phyloP scores from a whole-genome alignment of 53 echinoderm and acorn worm species.

The Apostichopus leukothele region DNA sequence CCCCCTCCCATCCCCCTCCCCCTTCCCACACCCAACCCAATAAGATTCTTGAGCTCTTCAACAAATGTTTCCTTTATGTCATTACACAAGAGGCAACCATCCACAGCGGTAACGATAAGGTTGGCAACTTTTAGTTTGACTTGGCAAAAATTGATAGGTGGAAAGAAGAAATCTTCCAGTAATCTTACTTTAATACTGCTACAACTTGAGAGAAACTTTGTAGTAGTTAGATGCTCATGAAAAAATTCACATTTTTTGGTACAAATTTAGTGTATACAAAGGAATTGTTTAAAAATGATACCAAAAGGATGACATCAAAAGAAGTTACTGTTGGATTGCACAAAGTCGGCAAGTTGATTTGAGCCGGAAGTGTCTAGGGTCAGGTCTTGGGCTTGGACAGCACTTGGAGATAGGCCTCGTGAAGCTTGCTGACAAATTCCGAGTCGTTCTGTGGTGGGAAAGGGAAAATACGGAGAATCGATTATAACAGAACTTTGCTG shows the following conservation, averaged over 20 bases:
- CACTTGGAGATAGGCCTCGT: conserved; percentile 57
- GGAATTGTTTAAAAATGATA: background rate
- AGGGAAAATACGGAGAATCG: background rate
- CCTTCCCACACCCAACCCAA: too few relatives aligned
- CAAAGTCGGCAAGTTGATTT: conserved; percentile 2
- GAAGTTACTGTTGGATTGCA: background rate
- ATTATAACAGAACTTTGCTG: too few relatives aligned
- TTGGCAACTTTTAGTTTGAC: too few relatives aligned
- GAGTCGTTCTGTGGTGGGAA: conserved; percentile 61
- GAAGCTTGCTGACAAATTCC: conserved; percentile 66
- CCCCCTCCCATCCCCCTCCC: too few relatives aligned
- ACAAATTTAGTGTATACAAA: background rate
- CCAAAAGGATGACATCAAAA: background rate
- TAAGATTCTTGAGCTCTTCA: too few relatives aligned
- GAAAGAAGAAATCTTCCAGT: too few relatives aligned
- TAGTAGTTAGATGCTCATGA: background rate
- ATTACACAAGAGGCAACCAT: too few relatives aligned
- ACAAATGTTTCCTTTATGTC: too few relatives aligned
- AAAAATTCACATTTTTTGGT: background rate
- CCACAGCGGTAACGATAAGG: too few relatives aligned
- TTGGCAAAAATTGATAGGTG: too few relatives aligned
- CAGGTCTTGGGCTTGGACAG: conserved; percentile 40
- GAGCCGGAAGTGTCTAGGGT: background rate
- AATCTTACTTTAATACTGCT: too few relatives aligned
- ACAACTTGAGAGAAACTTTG: too few relatives aligned